Conservation (phyloP, 2,113 vertebrate genomes). For the Calypte anna region DNA sequence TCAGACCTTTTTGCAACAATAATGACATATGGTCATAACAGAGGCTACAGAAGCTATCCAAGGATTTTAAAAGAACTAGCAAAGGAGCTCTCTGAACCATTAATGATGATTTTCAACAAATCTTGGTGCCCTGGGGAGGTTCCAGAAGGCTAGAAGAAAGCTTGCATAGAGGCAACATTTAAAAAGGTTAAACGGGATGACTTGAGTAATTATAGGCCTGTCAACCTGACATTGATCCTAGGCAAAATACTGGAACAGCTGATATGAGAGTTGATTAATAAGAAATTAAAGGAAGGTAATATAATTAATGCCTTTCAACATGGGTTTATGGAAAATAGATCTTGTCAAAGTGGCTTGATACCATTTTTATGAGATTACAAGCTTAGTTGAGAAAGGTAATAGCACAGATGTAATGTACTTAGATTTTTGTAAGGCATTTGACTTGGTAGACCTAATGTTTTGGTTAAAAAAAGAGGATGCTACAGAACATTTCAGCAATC, state of each 20-base stretch:
- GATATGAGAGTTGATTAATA: constrained; percentile 73
- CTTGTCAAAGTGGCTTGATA: constrained; percentile 70
- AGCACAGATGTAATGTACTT: constrained; percentile 53
- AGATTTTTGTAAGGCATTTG: constrained; percentile 56
- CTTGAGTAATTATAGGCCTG: constrained; percentile 69
- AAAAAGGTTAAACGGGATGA: constrained; percentile 69
- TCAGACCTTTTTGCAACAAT: not conserved
- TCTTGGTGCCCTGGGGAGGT: constrained; percentile 61
- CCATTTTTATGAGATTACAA: constrained; percentile 70
- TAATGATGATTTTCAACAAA: constrained; percentile 62
- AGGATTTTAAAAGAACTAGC: constrained; percentile 47
- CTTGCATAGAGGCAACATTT: constrained; percentile 66
- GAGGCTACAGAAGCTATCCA: not conserved
- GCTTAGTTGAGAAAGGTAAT: constrained; percentile 68
- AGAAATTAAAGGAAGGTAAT: constrained; percentile 74
- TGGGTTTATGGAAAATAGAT: constrained; percentile 69
- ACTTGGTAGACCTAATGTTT: constrained; percentile 44
- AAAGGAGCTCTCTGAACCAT: constrained; percentile 51
- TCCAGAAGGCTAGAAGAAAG: constrained; percentile 62
- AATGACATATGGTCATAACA: not conserved
- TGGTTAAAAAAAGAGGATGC: constrained; percentile 29
- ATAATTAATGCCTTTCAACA: constrained; percentile 73
- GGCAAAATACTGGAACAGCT: constrained; percentile 72
- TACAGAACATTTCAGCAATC: constrained; percentile 20
- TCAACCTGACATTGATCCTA: constrained; percentile 70